Base-by-base conservation (phyloP, 2,797 vertebrate genomes). In the Stomatorhinus walkeri region DNA sequence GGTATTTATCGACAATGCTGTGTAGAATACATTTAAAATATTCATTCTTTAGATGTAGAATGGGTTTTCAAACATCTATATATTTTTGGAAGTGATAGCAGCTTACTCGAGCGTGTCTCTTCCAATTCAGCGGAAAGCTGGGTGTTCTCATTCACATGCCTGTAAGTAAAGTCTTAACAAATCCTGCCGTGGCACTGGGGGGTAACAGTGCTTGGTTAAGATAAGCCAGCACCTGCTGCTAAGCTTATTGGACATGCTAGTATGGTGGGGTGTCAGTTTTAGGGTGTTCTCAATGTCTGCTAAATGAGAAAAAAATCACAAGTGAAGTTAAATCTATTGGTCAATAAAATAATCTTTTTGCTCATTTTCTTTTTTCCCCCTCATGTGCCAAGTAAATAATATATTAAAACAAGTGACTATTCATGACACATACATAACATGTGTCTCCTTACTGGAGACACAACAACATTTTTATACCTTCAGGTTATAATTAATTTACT, bases 181-280 rank as follows among this genome's bases (percentile, higher is more conserved):
- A 87, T 86, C 59, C 83, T 28, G 12, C 46, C 1, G 16, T 51
- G 76, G 24, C 40, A 24, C 14, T 88, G 28, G 64, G 64, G 5
- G 85, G 54, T 85, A 49, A 88, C 22, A 90, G 81, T 24, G 88
- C 43, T 9, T n/a, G 48, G 16, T 88, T 85, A 84, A 88, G 87
- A 92, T 91, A 87, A 90, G 88, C 87, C 48, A 36, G 51, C 90
- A 91, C 89, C 91, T 91, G 90, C 89, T 32, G 84, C 84, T 93
- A 90, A 91, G 89, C 89, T 89, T 48, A 46, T 89, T 89, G 61
- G 79, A 90, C 85, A 72, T 83, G 88, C 46, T 89, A 90, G 88
- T 59, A 46, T 68, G 87, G 84, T 1, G n/a, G 56, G 24, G 16
- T 10, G 3, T 52, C 43, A 85, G 59, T 36, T 89, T 68, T n/a